phyloP scores from a whole-genome alignment of 2,113 vertebrate genomes.

The Oplegnathus fasciatus region DNA sequence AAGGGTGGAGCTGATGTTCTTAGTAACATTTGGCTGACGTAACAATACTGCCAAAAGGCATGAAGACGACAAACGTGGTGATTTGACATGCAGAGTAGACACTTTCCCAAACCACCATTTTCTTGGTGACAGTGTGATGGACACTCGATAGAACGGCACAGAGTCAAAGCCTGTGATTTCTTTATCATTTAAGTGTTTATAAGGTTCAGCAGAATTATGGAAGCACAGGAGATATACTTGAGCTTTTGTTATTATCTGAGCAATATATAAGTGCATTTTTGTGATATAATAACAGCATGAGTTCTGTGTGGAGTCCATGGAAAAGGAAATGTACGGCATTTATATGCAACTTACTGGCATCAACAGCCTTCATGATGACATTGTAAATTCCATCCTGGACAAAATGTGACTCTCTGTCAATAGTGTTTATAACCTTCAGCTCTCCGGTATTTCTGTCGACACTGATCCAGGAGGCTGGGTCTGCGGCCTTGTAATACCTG shows the following conservation, averaged over 20 bases:
- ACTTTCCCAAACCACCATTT: neutral
- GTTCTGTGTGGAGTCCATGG: neutral
- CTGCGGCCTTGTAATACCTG: slow-evolving; percentile 88
- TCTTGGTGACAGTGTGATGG: neutral
- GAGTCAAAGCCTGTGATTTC: neutral
- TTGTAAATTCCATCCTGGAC: slow-evolving; percentile 83
- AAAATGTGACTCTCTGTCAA: slow-evolving; percentile 88
- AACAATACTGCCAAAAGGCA: neutral
- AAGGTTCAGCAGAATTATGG: neutral
- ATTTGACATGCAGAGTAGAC: neutral
- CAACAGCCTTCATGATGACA: slow-evolving; percentile 78
- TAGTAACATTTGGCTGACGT: neutral
- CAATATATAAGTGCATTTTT: neutral
- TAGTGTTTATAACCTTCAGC: slow-evolving; percentile 85
- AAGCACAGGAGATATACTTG: neutral
- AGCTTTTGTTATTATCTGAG: neutral
- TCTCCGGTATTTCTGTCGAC: slow-evolving; percentile 84
- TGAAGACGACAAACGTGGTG: neutral
- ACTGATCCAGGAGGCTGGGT: slow-evolving; percentile 88
- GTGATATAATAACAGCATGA: neutral
- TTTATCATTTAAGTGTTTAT: neutral
- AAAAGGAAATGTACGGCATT: neutral
- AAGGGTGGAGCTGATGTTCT: slow-evolving; percentile 45
- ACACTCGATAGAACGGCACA: neutral
- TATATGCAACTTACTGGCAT: slow-evolving; percentile 72